phyloP scores from a whole-genome alignment of 2,797 vertebrate genomes.

The Coccyzus lansbergi region DNA sequence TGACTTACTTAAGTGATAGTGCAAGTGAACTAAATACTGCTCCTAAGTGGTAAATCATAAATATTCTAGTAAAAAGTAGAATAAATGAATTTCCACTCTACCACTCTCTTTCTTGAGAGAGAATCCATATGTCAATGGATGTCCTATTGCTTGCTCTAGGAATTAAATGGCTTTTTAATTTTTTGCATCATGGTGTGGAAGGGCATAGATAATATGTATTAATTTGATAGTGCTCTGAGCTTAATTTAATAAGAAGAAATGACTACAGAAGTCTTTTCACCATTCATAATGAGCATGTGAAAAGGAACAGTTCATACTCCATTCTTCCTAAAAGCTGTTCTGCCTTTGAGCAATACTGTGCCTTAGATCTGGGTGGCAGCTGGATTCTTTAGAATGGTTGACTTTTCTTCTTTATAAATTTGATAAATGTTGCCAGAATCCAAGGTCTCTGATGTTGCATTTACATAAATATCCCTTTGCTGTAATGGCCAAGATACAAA shows the following conservation, averaged over 20 bases:
- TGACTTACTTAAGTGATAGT: not conserved
- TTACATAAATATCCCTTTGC: not conserved
- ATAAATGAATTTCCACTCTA: not conserved
- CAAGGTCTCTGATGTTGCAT: not conserved
- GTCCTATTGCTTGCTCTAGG: not conserved
- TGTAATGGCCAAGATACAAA: not conserved
- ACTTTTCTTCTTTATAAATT: not conserved
- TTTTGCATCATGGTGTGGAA: not conserved
- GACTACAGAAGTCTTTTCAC: not conserved
- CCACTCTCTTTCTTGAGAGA: not conserved
- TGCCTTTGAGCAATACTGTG: not conserved
- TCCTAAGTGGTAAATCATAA: not conserved
- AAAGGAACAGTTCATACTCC: not conserved
- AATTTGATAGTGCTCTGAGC: not conserved
- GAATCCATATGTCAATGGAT: not conserved
- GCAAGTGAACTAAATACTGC: not conserved
- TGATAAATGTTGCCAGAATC: not conserved
- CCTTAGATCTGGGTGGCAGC: not conserved
- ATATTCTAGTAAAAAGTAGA: not conserved
- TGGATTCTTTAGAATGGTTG: not conserved
- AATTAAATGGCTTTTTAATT: constrained; percentile 25
- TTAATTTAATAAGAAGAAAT: constrained; percentile 17
- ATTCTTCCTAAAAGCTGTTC: not conserved
- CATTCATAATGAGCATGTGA: not conserved
- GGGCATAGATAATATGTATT: not conserved